Evolutionary conservation across 2,888 invertebrate species (phyloP), one percentile per base, ranked within the genome.

Genomic region (Microctonus brassicae): DNA sequence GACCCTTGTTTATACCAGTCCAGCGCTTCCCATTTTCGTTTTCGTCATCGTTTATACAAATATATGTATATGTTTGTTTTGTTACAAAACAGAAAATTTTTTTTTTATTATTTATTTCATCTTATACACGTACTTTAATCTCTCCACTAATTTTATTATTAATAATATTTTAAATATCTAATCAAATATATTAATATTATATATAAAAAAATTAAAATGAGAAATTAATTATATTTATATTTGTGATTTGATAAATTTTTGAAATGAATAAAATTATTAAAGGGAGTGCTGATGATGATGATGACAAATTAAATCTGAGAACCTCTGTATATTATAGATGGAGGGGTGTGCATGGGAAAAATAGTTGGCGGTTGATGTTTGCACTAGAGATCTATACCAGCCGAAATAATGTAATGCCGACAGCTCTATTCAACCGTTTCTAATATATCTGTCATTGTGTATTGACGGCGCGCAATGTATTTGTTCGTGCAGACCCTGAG

Each of bases 1-100:
- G 83, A 84, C 84, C 84, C 86, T 85, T 84, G 86, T 85, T 86
- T 85, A 83, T 84, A 85, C 81, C 84, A 83, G 84, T 84, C 83
- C 83, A 82, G 80, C 83, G 82, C 83, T 83, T 83, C 82, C 83
- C 83, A 85, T 84, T 85, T 84, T 85, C 80, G 76, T 78, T 73
- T 60, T 17, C 17, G 1, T 47, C 47, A 17, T 47, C 17, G 17
- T 17, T 17, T 82, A 82, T 47, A 47, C 17, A 1, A 7, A 17
- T 20, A 47, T 47, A n/a, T n/a, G 17, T 82, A 82, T 81, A 84
- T 84, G 83, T 84, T 84, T 80, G 76, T 77, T 72, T 61, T 62
- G 61, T 52, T 29, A 55, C n/a, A 60, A 66, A 36, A 47, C 17
- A 52, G 20, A 33, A 33, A 39, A n/a, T 39, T 39, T 2, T 39